Evolutionary conservation across 1,140 invertebrate genomes (phyloP), one percentile per base, ranked within the genome.

Genomic region (Zaprionus vittiger): DNA sequence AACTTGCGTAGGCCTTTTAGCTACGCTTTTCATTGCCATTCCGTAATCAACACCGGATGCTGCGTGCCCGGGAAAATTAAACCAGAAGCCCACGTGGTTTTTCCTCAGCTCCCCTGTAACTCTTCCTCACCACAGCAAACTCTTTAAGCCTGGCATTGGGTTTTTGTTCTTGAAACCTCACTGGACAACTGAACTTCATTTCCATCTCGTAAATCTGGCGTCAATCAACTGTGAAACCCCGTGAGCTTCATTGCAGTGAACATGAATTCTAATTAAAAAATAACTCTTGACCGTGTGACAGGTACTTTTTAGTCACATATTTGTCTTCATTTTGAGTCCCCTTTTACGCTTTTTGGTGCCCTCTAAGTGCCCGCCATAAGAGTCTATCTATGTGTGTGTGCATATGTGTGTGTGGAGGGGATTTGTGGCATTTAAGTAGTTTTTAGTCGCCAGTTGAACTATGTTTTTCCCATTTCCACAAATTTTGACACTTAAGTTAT

Each of bases 31-130:
- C 61, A 41, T 73, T 66, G 54, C 62, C 54, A 49, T 59, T 65
- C 24, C 57, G 74, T 76, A 89, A 87, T 87, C 85, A 89, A 83
- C 84, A 87, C 78, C 84, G 84, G 84, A 87, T 89, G 68, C 78
- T 89, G 83, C 80, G 84, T 87, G 81, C 84, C 84, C 65, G 69
- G 77, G 77, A 65, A 86, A 86, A 86, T 87, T 80, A 86, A 87
- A 77, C 69, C 65, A 37, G 34, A 52, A 24, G 28, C 57, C 77
- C 81, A 89, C 72, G 75, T 83, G 84, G 63, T 55, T 73, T 56
- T 81, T 56, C 65, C 72, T 69, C 55, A 15, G 14, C 14, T 41
- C 4, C 38, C 38, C 37, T 38, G 37, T 7, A 15, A 5, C 37
- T 38, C 37, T 2, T 14, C 37, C 37, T 5, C 4, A 4, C 41